Evolutionary conservation across 2,888 invertebrate species (phyloP), one percentile per base, ranked within the genome.

Genomic region (Nomada flava): DNA sequence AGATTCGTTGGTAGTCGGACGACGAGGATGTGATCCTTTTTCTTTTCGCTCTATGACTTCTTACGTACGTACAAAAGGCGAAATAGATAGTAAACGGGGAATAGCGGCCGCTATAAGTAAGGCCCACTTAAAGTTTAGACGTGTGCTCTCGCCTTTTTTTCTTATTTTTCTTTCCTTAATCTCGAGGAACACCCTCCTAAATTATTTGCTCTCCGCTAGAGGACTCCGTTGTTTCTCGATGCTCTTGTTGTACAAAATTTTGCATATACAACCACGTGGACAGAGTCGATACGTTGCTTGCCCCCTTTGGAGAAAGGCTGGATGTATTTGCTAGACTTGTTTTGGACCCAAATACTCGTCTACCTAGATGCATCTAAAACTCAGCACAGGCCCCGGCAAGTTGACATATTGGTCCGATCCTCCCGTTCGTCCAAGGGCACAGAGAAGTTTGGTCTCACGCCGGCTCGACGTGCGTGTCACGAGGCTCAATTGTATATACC

Each of bases 1-100:
- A 82, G 65, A 86, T 88, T 88, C 86, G 87, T 87, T 88, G 83
- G 68, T 87, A 44, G 55, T 79, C 71, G 78, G 78, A 76, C 65
- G 76, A 76, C 59, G 70, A 50, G 29, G 63, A 29, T 10, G 7
- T 68, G 60, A 52, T 70, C 55, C 47, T 67, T 67, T 42, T 55
- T 36, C 67, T 10, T 52, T 26, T 20, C 36, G 42, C 36, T 64
- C 60, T 55, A 9, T 29, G 44, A 55, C 50, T 72, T 42, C 52
- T 76, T 55, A 26, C 68, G 36, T 67, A 53, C 55, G 60, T 83
- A 83, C 36, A 83, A 83, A 82, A 68, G 29, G 29, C 13, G 53
- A 42, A 60, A 68, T 71, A 72, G 64, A 68, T 71, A 72, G 36
- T 52, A 29, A 73, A 73, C n/a, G 64, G 52, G 53, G 42, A 63